Evolutionary conservation across 2,888 invertebrate species (phyloP), one percentile per base, ranked within the genome.

Genomic region (Drosophila putrida): DNA sequence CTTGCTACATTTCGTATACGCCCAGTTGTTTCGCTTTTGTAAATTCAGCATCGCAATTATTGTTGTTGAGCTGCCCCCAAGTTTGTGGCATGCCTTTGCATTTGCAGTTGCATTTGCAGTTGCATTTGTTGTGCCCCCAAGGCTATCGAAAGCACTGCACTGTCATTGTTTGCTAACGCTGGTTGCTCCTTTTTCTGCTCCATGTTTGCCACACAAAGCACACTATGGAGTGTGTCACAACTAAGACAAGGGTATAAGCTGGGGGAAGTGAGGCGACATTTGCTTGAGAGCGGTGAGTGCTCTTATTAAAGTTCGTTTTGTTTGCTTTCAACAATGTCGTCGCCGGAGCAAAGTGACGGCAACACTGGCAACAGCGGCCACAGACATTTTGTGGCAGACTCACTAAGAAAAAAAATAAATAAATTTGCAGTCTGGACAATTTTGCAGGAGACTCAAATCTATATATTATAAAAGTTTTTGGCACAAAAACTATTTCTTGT

Each of bases 231-330:
- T 71, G 72, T 53, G 44, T 50, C 62, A 63, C 71, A 78, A 67
- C 62, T 58, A 63, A 75, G 67, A 69, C 68, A 63, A 63, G 71
- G 60, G 49, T 25, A 53, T 55, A 59, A 53, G 57, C 65, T 0
- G 39, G 59, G 60, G 63, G 46, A 4, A 4, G 39, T 6, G 10
- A 10, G 11, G 53, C 5, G 9, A 20, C 31, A 31, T 65, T 43
- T 15, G 43, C 33, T 61, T 46, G 46, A 67, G 69, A 69, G 71
- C 61, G 49, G 44, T 60, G 69, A 73, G 77, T 74, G 78, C 86
- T 82, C 82, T 88, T 89, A 85, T 87, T 82, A 89, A 87, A 88
- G 88, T 78, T 80, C 74, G 74, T 87, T 89, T 89, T 89, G 89
- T 85, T 85, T 71, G 82, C 63, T 50, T 74, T 58, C 66, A 73